These are phyloP conservation scores for Lordiphosa fenestrarum DNA, from an alignment of 2,888 invertebrate species.

Conservation along the genomic window DNA sequence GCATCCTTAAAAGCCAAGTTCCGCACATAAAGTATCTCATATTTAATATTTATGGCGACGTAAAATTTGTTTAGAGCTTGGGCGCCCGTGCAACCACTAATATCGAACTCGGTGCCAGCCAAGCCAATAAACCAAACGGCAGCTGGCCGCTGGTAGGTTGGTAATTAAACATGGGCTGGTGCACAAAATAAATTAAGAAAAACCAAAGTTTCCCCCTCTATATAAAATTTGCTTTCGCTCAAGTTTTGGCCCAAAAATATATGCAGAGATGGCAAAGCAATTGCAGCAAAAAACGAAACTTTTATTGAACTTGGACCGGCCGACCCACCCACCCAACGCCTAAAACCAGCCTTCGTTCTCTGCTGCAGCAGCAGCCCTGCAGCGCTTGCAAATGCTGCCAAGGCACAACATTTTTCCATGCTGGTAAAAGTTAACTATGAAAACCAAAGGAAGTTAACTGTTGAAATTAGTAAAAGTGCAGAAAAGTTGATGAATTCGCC, in stretches of 20 bases:
- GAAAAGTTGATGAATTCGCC: conserved; percentile 76
- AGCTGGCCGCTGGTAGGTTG: conserved; percentile 47
- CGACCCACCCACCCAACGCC: conserved; percentile 1
- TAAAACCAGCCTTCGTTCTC: background rate
- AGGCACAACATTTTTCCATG: conserved; percentile 74
- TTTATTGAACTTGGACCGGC: conserved; percentile 71
- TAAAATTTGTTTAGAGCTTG: conserved; percentile 37
- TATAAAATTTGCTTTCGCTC: conserved; percentile 45
- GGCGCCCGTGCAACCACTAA: conserved; percentile 47
- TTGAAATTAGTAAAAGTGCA: conserved; percentile 78
- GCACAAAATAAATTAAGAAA: conserved; percentile 76
- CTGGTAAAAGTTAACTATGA: conserved; percentile 77
- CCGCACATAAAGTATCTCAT: conserved; percentile 67
- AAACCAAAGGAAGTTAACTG: conserved; percentile 79
- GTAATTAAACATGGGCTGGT: conserved; percentile 71
- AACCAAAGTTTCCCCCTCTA: conserved; percentile 49
- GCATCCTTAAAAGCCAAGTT: conserved; percentile 30
- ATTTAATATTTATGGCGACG: conserved; percentile 76
- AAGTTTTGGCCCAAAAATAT: conserved; percentile 46
- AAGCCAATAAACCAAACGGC: conserved; percentile 56
- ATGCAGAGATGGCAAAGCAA: conserved; percentile 39
- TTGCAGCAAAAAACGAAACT: conserved; percentile 71
- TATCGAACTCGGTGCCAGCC: conserved; percentile 55
- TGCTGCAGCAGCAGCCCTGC: conserved; percentile 14
- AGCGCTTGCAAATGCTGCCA: conserved; percentile 48